A percentile compares a stretch with the other conserved stretches of the same genome.
These are phyloP conservation scores for Thinocorus orbignyianus DNA, from an alignment of 2,113 vertebrate species.

Conservation along the genomic window DNA sequence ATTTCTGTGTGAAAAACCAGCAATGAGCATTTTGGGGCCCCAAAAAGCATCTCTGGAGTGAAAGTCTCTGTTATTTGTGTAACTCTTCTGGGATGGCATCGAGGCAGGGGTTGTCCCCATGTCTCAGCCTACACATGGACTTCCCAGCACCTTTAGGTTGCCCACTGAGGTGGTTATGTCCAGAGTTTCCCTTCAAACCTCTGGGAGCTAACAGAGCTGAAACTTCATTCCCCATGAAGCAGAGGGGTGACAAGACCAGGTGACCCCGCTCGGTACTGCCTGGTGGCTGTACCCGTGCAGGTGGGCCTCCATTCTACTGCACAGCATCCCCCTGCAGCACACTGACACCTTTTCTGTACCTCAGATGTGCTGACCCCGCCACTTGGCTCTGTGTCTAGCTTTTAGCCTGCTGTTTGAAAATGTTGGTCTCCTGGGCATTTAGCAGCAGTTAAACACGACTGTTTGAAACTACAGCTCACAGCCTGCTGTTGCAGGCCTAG, in stretches of 20 bases:
- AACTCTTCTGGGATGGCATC: neutral
- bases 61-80: neutral
- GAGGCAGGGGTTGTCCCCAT: neutral
- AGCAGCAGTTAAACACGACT: slow-evolving; percentile 10
- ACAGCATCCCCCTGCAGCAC: neutral
- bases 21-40: neutral
- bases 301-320: neutral
- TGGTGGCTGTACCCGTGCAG: neutral
- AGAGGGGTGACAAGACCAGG: accelerated
- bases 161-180: neutral
- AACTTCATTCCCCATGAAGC: accelerated
- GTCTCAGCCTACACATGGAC: neutral
- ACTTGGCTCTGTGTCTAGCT: neutral
- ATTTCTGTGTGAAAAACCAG: neutral
- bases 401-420: neutral
- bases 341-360: neutral
- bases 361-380: accelerated
- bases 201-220: neutral
- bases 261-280: neutral
- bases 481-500: neutral
- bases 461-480: neutral
- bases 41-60: neutral
- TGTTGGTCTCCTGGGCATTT: neutral
- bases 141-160: neutral
- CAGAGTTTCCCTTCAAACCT: neutral